These are phyloP conservation scores for Marasmarcha lunaedactyla DNA, from an alignment of 2,888 invertebrate genomes.

Conservation along the genomic window DNA sequence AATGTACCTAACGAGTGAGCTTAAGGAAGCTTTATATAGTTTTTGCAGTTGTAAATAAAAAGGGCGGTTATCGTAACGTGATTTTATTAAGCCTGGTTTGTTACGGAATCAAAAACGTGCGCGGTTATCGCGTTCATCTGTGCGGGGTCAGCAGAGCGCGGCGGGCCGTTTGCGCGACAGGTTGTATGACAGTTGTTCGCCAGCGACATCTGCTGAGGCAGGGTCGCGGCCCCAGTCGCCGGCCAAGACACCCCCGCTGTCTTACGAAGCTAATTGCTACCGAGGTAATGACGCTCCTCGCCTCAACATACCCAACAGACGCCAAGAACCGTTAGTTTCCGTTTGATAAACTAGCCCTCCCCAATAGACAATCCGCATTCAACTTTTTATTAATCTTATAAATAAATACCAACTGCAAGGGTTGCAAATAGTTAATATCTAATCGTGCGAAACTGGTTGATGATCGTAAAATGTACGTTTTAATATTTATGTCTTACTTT, in stretches of 20 bases:
- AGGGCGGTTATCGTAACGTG: not conserved
- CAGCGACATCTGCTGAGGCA: constrained; percentile 52
- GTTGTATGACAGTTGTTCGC: constrained; percentile 58
- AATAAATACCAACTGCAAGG: constrained; percentile 47
- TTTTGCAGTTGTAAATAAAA: not conserved
- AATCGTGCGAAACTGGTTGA: constrained; percentile 53
- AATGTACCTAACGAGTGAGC: constrained; percentile 4
- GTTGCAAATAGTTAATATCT: constrained; percentile 55
- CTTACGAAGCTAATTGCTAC: constrained; percentile 19
- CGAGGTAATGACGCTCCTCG: constrained; percentile 24
- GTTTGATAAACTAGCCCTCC: constrained; percentile 56
- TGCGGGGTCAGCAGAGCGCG: constrained; percentile 47
- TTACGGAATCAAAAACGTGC: constrained; percentile 46
- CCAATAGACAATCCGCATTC: constrained; percentile 29
- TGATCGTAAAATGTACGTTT: constrained; percentile 14
- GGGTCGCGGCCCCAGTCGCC: constrained; percentile 26
- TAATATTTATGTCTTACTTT: constrained; percentile 24
- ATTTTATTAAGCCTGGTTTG: constrained; percentile 19
- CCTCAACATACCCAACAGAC: constrained; percentile 58
- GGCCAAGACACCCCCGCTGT: constrained; percentile 54
- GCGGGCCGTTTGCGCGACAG: constrained; percentile 64
- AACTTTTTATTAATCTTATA: too few relatives aligned
- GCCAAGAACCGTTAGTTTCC: constrained; percentile 58
- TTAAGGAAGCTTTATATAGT: not conserved
- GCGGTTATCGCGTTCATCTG: constrained; percentile 53